phyloP scores from a whole-genome alignment of 2,797 vertebrate genomes.

The Morus bassanus region DNA sequence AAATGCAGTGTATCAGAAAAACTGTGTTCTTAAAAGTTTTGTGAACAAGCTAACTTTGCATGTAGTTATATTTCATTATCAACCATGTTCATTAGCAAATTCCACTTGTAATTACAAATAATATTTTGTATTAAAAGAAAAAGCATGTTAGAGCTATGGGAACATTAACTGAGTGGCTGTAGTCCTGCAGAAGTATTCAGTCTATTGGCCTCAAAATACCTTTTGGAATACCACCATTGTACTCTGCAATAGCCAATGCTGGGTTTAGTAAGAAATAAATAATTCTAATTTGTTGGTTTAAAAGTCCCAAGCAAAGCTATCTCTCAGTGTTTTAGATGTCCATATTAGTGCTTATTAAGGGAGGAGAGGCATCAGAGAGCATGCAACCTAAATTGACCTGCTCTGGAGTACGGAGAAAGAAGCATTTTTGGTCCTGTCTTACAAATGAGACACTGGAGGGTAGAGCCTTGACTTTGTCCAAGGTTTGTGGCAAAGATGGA shows the following conservation, averaged over 20 bases:
- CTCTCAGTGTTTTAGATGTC: not conserved
- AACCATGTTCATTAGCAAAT: not conserved
- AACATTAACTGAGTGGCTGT: not conserved
- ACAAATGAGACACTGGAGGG: not conserved
- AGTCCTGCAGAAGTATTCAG: not conserved
- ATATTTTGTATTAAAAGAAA: not conserved
- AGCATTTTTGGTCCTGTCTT: not conserved
- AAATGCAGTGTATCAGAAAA: not conserved
- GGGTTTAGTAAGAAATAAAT: not conserved
- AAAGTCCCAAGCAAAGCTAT: not conserved
- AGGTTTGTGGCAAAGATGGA: not conserved
- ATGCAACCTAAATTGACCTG: not conserved
- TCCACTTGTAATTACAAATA: not conserved
- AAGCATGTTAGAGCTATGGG: not conserved
- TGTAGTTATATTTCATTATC: not conserved
- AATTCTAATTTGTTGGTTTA: not conserved
- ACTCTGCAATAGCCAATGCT: not conserved
- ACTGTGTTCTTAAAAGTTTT: not conserved
- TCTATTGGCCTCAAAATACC: not conserved
- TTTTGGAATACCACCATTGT: not conserved
- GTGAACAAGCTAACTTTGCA: not conserved
- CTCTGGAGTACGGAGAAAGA: not conserved
- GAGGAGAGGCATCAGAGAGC: not conserved
- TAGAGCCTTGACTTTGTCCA: not conserved
- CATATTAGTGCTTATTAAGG: not conserved